Evolutionary conservation across 2,113 vertebrate species (phyloP).

Genomic region (Caloenas nicobarica): DNA sequence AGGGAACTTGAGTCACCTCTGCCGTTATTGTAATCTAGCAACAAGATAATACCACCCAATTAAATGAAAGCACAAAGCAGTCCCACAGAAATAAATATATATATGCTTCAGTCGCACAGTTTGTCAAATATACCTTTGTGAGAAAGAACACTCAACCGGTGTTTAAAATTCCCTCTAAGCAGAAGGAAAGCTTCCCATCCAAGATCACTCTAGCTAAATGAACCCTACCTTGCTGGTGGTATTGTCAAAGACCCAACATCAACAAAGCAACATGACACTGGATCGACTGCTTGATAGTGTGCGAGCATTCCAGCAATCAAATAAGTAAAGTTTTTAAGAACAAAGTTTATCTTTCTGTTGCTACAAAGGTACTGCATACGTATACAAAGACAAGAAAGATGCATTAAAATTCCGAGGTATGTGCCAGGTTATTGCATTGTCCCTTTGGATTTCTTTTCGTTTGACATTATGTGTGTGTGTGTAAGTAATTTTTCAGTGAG

Average conservation of each 20-base stretch:
- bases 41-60: background rate
- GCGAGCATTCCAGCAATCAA: background rate
- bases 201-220: background rate
- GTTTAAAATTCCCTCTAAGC: background rate
- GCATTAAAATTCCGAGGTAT: background rate
- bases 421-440: background rate
- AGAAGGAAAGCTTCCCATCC: background rate
- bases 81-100: background rate
- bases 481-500: background rate
- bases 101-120: background rate
- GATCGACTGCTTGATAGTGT: background rate
- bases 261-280: background rate
- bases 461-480: background rate
- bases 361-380: background rate
- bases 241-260: background rate
- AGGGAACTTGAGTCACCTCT: conserved; percentile 50
- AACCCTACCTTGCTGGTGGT: background rate
- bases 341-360: background rate
- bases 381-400: background rate
- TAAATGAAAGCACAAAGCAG: background rate
- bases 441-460: background rate
- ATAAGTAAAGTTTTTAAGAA: background rate
- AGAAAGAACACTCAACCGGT: background rate
- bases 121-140: background rate
- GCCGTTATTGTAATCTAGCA: background rate